phyloP scores from a whole-genome alignment of 1,140 invertebrate genomes.

The Apocrypta bakeri region DNA sequence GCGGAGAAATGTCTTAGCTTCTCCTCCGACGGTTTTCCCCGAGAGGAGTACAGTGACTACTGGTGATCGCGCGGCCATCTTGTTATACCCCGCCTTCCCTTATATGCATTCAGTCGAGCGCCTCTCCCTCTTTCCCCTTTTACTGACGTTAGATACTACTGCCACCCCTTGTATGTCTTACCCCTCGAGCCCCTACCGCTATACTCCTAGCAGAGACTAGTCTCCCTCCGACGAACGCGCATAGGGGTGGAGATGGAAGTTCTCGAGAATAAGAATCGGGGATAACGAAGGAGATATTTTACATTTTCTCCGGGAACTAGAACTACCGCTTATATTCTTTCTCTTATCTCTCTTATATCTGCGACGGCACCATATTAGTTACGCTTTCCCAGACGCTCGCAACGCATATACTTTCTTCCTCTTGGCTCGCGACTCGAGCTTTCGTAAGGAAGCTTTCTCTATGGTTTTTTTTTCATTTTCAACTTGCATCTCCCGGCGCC shows the following conservation, averaged over 20 bases:
- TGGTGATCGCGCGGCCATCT: conserved; percentile 36
- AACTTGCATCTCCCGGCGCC: not conserved
- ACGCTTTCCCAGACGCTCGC: not conserved
- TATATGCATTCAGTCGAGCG: conserved; percentile 15
- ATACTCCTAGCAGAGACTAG: not conserved
- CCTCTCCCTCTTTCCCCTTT: conserved; percentile 7
- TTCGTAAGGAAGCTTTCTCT: conserved; percentile 11
- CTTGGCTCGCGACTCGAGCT: not conserved
- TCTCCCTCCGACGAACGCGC: not conserved
- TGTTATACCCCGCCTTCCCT: conserved; percentile 37
- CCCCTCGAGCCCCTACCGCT: not conserved
- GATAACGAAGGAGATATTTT: not conserved
- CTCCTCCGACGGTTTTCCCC: conserved; percentile 1
- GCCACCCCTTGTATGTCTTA: not conserved
- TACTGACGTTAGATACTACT: conserved; percentile 21
- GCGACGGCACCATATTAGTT: too few species aligned
- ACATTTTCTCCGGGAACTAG: not conserved
- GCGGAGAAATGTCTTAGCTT: conserved; percentile 49
- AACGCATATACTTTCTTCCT: not conserved
- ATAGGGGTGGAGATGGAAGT: not conserved
- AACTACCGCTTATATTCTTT: not conserved
- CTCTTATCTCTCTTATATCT: too few species aligned
- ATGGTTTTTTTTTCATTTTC: not conserved
- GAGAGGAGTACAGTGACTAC: too few species aligned
- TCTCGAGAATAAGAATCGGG: conserved; percentile 32